phyloP scores from a whole-genome alignment of 2,113 vertebrate species.

The Girardinichthys multiradiatus region DNA sequence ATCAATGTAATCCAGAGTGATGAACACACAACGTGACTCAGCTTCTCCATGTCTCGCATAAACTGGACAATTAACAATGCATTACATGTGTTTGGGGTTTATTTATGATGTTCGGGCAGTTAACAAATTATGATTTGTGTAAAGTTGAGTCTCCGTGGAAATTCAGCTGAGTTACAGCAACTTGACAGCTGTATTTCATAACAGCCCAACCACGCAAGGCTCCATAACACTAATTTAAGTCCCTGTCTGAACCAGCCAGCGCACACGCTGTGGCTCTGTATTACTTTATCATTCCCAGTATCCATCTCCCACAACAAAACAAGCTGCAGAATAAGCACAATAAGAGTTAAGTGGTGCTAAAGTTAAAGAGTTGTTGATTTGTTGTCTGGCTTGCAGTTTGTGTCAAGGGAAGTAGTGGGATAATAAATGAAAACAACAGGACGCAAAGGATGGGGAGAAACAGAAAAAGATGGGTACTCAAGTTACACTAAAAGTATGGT shows the following conservation, averaged over 20 bases:
- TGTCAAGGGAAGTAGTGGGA: slow-evolving; percentile 63
- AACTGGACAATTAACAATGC: slow-evolving; percentile 67
- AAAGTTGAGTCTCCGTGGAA: slow-evolving; percentile 60
- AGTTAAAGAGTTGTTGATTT: slow-evolving; percentile 79
- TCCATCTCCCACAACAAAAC: slow-evolving; percentile 72
- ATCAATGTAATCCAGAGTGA: slow-evolving; percentile 44
- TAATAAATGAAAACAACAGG: slow-evolving; percentile 69
- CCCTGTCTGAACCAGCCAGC: slow-evolving; percentile 61
- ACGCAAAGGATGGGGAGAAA: slow-evolving; percentile 38
- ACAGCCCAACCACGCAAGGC: slow-evolving; percentile 48
- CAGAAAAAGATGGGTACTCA: slow-evolving; percentile 12
- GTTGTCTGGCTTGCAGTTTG: slow-evolving; percentile 62
- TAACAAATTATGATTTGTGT: slow-evolving; percentile 73
- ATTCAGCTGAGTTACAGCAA: slow-evolving; percentile 68
- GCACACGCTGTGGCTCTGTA: slow-evolving; percentile 40
- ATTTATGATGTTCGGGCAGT: slow-evolving; percentile 73
- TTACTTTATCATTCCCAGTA: slow-evolving; percentile 69
- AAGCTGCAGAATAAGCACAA: slow-evolving; percentile 78
- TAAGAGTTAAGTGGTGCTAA: slow-evolving; percentile 73
- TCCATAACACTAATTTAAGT: slow-evolving; percentile 75
- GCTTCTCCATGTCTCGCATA: slow-evolving; percentile 44
- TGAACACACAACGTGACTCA: slow-evolving; percentile 42
- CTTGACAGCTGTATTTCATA: slow-evolving; percentile 74
- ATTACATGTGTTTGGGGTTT: slow-evolving; percentile 68
- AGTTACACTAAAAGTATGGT: slow-evolving; percentile 24